phyloP scores from a whole-genome alignment of 2,113 vertebrate genomes.

The Hemiscyllium ocellatum region DNA sequence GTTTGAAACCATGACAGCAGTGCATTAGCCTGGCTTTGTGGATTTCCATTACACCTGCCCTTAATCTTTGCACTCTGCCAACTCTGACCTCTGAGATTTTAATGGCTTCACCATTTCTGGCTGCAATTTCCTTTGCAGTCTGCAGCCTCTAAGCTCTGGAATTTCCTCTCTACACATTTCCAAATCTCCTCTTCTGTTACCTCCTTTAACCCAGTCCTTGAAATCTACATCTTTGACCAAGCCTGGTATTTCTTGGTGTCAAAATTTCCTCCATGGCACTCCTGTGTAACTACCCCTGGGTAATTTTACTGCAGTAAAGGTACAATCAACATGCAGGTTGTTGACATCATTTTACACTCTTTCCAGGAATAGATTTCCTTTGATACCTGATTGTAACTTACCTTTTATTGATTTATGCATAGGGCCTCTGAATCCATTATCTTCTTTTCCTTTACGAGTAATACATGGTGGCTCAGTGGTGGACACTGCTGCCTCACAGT shows the following conservation, averaged over 20 bases:
- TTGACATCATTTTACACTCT: not conserved
- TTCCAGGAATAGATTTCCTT: not conserved
- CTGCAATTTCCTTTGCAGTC: too few relatives aligned
- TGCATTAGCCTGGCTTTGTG: too few relatives aligned
- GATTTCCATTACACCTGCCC: too few relatives aligned
- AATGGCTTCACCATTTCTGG: too few relatives aligned
- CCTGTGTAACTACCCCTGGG: not conserved
- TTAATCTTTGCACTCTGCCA: too few relatives aligned
- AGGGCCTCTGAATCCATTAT: not conserved
- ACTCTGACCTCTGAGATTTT: too few relatives aligned
- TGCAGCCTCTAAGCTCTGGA: too few relatives aligned
- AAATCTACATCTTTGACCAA: not conserved
- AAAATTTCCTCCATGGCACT: not conserved
- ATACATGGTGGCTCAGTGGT: not conserved
- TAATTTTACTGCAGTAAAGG: not conserved
- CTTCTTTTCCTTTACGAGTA: not conserved
- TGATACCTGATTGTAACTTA: not conserved
- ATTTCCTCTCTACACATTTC: not conserved
- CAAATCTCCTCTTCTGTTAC: not conserved
- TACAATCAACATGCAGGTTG: not conserved
- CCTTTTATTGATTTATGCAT: not conserved
- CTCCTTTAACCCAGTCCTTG: not conserved
- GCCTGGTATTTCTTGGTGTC: not conserved
- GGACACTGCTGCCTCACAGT: too few relatives aligned
- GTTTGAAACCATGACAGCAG: too few relatives aligned